phyloP scores from a whole-genome alignment of 2,797 vertebrate genomes.

The Notolabrus celidotus region DNA sequence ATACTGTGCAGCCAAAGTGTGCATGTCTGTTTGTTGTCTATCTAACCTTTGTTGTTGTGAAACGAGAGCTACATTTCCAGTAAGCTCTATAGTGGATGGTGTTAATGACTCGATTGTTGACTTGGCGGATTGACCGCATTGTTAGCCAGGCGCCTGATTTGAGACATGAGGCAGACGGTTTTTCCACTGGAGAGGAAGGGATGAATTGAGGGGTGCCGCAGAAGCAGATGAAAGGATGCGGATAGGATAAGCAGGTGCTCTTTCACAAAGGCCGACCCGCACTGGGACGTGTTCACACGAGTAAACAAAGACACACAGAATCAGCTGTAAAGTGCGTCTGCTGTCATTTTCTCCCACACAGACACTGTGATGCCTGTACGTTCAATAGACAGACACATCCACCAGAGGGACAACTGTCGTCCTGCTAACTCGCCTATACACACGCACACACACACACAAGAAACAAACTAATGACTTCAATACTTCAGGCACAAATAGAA shows the following conservation, averaged over 20 bases:
- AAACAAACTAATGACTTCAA: slow-evolving; percentile 40
- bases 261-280: slow-evolving; percentile 14
- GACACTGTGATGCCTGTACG: neutral
- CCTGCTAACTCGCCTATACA: neutral
- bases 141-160: neutral
- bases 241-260: slow-evolving; percentile 15
- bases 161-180: neutral
- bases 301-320: slow-evolving; percentile 6
- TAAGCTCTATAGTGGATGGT: too few relatives aligned
- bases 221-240: slow-evolving; percentile 4
- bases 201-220: neutral
- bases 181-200: slow-evolving; percentile 2
- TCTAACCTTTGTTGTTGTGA: neutral
- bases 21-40: too few relatives aligned
- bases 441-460: neutral
- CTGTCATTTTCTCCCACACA: slow-evolving; percentile 23
- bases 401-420: neutral
- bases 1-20: too few relatives aligned
- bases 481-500: slow-evolving; percentile 27
- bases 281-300: neutral
- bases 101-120: slow-evolving; percentile 10
- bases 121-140: neutral
- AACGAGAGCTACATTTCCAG: too few relatives aligned
- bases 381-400: slow-evolving; percentile 1
- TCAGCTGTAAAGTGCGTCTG: neutral